Evolutionary conservation across 2,888 invertebrate genomes (phyloP).

Genomic region (Meta bourneti): DNA sequence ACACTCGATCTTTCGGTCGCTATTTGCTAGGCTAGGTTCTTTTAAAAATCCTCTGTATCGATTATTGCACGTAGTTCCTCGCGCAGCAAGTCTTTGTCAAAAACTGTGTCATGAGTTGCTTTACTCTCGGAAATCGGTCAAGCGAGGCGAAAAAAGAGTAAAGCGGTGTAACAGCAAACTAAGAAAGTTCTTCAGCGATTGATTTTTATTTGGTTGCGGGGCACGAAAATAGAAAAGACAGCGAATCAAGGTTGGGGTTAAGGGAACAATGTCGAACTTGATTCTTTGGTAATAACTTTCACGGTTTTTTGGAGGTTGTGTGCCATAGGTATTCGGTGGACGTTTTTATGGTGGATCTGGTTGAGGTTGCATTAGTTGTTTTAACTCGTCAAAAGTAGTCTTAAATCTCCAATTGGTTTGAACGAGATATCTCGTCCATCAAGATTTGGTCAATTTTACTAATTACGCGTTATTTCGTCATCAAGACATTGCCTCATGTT

Average conservation of each 20-base stretch:
- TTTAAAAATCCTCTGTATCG: neutral
- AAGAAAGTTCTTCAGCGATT: neutral
- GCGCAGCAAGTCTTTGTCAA: neutral
- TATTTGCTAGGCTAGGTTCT: neutral
- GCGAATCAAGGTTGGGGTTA: neutral
- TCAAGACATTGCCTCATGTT: too few species aligned
- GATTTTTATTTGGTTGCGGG: neutral
- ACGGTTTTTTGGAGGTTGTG: neutral
- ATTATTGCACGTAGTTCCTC: neutral
- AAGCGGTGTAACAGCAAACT: neutral
- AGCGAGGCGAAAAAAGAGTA: neutral
- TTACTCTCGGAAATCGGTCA: neutral
- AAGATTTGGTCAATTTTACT: too few species aligned
- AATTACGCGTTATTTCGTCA: too few species aligned
- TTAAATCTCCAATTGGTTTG: too few species aligned
- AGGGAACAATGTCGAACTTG: neutral
- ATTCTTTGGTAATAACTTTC: neutral
- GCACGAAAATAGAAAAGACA: neutral
- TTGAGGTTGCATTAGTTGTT: too few species aligned
- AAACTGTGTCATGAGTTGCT: neutral
- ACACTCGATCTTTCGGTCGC: too few species aligned
- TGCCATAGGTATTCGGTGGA: too few species aligned
- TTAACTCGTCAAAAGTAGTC: too few species aligned
- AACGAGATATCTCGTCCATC: too few species aligned
- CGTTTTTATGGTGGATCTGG: too few species aligned